phyloP scores from a whole-genome alignment of 2,888 invertebrate species.

The Scaeva pyrastri region DNA sequence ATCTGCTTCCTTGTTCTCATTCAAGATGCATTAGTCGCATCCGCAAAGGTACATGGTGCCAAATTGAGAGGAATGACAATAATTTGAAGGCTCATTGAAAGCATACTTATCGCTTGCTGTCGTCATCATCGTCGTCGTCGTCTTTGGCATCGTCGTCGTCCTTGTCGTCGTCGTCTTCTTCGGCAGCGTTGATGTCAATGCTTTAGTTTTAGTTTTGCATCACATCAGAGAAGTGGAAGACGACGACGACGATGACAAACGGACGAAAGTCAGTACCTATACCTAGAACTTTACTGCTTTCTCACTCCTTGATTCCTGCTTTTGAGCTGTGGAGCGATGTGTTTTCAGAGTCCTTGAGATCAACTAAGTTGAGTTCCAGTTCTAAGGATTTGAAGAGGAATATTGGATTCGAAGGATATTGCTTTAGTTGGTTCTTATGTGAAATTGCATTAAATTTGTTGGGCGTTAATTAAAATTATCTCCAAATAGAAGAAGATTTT shows the following conservation, averaged over 20 bases:
- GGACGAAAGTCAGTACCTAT: no score
- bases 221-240: neutral
- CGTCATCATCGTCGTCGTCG: conserved; percentile 22
- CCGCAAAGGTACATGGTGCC: conserved; percentile 68
- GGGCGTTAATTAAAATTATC: neutral
- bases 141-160: conserved; percentile 33
- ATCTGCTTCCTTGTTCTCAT: conserved; percentile 67
- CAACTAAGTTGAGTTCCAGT: neutral
- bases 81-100: conserved; percentile 77
- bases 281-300: neutral
- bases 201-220: conserved; percentile 45
- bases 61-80: conserved; percentile 76
- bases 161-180: neutral
- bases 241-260: neutral
- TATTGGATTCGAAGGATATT: neutral
- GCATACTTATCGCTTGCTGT: conserved; percentile 64
- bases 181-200: conserved; percentile 51
- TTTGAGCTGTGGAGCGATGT: neutral
- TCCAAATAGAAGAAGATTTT: neutral
- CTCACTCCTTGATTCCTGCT: neutral
- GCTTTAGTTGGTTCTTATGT: neutral
- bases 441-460: neutral
- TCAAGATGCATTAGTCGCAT: conserved; percentile 74
- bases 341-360: conserved; percentile 17
- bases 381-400: conserved; percentile 15